Percentiles rank a stretch among this genome's conserved stretches.
Evolutionary conservation across 1,140 invertebrate species (phyloP).

Genomic region (Lethocerus indicus): DNA sequence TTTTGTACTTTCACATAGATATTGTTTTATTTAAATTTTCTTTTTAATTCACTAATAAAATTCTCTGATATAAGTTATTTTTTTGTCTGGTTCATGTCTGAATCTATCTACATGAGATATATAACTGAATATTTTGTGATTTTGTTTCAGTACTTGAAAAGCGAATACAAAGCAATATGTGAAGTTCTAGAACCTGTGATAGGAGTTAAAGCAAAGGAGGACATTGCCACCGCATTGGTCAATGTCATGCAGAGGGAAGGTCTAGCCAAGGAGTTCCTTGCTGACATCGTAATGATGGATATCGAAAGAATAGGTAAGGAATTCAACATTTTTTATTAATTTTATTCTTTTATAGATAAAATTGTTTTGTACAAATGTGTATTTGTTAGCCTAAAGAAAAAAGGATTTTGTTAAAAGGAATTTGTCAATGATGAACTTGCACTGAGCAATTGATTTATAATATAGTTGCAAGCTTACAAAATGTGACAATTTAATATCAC

Average conservation of each 20-base stretch:
- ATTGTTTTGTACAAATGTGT: neutral
- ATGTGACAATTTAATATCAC: too few relatives aligned
- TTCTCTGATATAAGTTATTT: too few relatives aligned
- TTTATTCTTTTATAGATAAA: neutral
- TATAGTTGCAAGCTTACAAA: too few relatives aligned
- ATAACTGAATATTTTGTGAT: too few relatives aligned
- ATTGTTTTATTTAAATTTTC: too few relatives aligned
- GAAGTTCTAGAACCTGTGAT: slow-evolving; percentile 77
- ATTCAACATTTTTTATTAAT: neutral
- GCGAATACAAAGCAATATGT: slow-evolving; percentile 68
- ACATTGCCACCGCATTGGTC: slow-evolving; percentile 77
- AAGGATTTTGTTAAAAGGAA: too few relatives aligned
- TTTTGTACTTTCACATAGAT: too few relatives aligned
- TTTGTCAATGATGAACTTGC: too few relatives aligned
- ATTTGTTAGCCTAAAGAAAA: neutral
- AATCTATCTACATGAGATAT: too few relatives aligned
- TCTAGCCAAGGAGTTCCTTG: slow-evolving; percentile 67
- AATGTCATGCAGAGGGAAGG: slow-evolving; percentile 78
- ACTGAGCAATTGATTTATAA: too few relatives aligned
- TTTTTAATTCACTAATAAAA: too few relatives aligned
- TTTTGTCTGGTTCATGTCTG: too few relatives aligned
- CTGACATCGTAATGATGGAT: slow-evolving; percentile 82
- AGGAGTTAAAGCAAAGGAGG: slow-evolving; percentile 85
- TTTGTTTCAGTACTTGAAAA: slow-evolving; percentile 57
- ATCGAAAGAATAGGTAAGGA: slow-evolving; percentile 57